phyloP scores from a whole-genome alignment of 2,113 vertebrate genomes.

The Phaethon lepturus region DNA sequence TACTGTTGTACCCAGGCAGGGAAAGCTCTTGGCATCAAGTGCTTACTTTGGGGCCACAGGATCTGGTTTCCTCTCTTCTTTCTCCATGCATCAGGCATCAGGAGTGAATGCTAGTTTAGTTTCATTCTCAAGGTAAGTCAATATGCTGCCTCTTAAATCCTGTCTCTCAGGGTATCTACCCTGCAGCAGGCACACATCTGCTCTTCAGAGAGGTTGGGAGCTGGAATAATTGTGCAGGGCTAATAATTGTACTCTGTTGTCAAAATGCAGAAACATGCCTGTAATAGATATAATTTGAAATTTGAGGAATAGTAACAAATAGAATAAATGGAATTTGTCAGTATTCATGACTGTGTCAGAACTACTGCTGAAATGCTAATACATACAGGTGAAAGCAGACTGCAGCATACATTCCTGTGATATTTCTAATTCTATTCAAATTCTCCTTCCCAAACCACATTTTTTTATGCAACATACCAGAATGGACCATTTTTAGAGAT shows the following conservation, averaged over 20 bases:
- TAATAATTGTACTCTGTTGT: background rate
- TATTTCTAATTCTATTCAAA: background rate
- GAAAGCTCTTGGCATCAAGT: constrained; percentile 71
- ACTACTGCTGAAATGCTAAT: background rate
- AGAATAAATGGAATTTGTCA: background rate
- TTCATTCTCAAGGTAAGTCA: constrained; percentile 81
- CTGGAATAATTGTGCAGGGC: background rate
- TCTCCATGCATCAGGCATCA: constrained; percentile 67
- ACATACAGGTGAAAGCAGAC: background rate
- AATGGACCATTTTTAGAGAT: background rate
- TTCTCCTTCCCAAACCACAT: background rate
- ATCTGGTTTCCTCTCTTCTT: constrained; percentile 62
- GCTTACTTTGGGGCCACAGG: constrained; percentile 54
- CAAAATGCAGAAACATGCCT: background rate
- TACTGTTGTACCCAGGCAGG: constrained; percentile 49
- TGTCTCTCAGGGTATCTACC: background rate
- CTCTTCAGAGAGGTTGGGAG: background rate
- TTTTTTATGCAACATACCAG: background rate
- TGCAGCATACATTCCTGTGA: background rate
- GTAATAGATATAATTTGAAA: background rate
- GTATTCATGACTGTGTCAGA: background rate
- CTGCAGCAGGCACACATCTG: background rate
- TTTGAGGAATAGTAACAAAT: background rate
- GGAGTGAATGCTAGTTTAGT: constrained; percentile 66
- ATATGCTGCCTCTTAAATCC: background rate